Conservation (phyloP, 2,888 invertebrate genomes). For the Rhingia rostrata region DNA sequence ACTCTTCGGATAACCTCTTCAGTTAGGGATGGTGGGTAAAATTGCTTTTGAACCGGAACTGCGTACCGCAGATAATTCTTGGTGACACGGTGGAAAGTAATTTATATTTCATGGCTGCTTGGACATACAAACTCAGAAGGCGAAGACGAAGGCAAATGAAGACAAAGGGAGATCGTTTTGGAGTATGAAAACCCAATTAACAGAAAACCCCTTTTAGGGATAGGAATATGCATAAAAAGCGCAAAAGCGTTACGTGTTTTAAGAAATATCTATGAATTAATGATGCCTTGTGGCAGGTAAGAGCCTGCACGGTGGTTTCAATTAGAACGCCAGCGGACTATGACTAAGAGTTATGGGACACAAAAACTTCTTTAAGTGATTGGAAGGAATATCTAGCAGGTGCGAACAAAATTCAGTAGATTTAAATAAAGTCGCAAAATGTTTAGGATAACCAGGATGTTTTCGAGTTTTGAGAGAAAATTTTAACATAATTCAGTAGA, state of each 20-base stretch:
- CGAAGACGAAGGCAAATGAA: not conserved
- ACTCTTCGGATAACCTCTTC: slow-evolving; percentile 42
- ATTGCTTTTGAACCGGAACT: slow-evolving; percentile 61
- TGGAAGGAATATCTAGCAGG: too few relatives aligned
- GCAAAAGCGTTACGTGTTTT: not conserved
- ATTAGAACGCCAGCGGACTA: slow-evolving; percentile 39
- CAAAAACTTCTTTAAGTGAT: too few relatives aligned
- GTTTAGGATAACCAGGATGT: too few relatives aligned
- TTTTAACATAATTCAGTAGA: too few relatives aligned
- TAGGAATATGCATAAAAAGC: slow-evolving; percentile 3
- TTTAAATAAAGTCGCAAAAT: too few relatives aligned
- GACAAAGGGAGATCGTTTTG: slow-evolving; percentile 40
- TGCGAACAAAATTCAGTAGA: too few relatives aligned
- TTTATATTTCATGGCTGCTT: slow-evolving; percentile 72
- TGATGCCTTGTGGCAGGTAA: slow-evolving; percentile 31
- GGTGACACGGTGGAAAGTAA: slow-evolving; percentile 71
- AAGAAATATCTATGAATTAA: slow-evolving; percentile 43
- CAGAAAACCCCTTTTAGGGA: slow-evolving; percentile 52
- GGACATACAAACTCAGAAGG: slow-evolving; percentile 50
- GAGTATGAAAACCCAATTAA: slow-evolving; percentile 70
- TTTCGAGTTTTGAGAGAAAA: too few relatives aligned
- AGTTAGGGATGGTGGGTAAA: slow-evolving; percentile 40
- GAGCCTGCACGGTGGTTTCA: slow-evolving; percentile 50
- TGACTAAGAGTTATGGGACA: too few relatives aligned
- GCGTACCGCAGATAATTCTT: slow-evolving; percentile 71